Base-by-base conservation (phyloP, 2,113 vertebrate genomes). In the Sitta europaea region DNA sequence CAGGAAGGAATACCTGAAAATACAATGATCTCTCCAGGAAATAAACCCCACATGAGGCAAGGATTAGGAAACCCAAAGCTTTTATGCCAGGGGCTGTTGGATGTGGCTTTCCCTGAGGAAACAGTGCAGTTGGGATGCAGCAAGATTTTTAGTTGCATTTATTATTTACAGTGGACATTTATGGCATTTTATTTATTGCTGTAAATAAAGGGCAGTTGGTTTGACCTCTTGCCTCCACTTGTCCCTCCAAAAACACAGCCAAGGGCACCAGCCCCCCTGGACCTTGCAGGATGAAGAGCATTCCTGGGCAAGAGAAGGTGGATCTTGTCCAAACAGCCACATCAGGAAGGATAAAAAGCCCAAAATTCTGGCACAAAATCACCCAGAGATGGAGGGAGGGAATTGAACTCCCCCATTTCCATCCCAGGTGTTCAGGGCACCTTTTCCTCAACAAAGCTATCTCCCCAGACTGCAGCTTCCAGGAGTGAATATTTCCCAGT, bases 241-340 rank as follows among this genome's bases (percentile, higher is more conserved):
- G 10, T 12, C 33, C 22, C 23, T 63, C 42, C 6, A 2, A 63
- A 85, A 81, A 7, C 0, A 0, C 23, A 47, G 15, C 42, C 2
- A 2, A 59, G 83, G 59, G 40, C 45, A n/a, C 6, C 38, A 24
- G 25, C 36, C 48, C 24, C 18, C n/a, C 27, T 10, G 35, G 22
- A 23, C 23, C 38, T 75, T 1, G 2, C 33, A 57, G 40, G 57
- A 20, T 7, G 22, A 73, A 42, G 59, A 70, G 11, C 2, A 2
- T n/a, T 72, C 14, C 33, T 31, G 87, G 61, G 74, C 18, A 42
- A 33, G 14, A 25, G 50, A 27, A 85, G 48, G 71, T 78, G 78
- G 43, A 31, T 50, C 23, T 23, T 9, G 4, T 51, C 78, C 66
- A 67, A 81, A 72, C 50, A 62, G 5, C 27, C 55, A 18, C 77